phyloP scores from a whole-genome alignment of 2,888 invertebrate species.

The Craniophora ligustri region DNA sequence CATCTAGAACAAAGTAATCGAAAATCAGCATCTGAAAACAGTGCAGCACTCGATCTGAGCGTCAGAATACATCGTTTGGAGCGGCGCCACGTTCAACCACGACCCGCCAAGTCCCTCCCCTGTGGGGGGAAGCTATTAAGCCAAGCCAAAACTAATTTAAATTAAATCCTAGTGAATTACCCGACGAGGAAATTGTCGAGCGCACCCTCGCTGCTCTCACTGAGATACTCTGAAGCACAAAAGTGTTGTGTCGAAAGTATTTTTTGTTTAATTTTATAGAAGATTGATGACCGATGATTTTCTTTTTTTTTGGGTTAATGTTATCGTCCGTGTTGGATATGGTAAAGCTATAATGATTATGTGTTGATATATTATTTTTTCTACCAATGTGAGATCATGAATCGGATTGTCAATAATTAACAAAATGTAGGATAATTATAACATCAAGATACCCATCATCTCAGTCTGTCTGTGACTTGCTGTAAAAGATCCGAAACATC shows the following conservation, averaged over 20 bases:
- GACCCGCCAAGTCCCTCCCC: constrained; percentile 56
- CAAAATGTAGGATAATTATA: no score
- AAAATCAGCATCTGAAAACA: constrained; percentile 44
- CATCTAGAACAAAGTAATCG: constrained; percentile 25
- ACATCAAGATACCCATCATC: no score
- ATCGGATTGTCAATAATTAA: no score
- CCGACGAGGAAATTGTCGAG: constrained; percentile 89
- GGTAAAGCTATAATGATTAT: no score
- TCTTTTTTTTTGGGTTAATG: no score
- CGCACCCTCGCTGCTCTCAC: constrained; percentile 85
- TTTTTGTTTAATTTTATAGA: no score
- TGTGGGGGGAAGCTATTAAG: constrained; percentile 93
- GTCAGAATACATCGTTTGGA: constrained; percentile 77
- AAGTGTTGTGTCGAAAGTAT: constrained; percentile 51
- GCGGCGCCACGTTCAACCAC: constrained; percentile 70
- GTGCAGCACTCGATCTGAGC: constrained; percentile 43
- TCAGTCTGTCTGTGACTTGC: no score
- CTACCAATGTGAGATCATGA: no score
- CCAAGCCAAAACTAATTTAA: constrained; percentile 96
- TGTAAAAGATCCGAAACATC: no score
- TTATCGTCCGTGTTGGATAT: no score
- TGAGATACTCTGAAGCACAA: constrained; percentile 65
- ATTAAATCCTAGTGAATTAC: constrained; percentile 93
- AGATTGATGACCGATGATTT: no score
- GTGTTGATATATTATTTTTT: no score